Base-by-base conservation (phyloP, 2,797 vertebrate species). In the Echeneis naucrates region DNA sequence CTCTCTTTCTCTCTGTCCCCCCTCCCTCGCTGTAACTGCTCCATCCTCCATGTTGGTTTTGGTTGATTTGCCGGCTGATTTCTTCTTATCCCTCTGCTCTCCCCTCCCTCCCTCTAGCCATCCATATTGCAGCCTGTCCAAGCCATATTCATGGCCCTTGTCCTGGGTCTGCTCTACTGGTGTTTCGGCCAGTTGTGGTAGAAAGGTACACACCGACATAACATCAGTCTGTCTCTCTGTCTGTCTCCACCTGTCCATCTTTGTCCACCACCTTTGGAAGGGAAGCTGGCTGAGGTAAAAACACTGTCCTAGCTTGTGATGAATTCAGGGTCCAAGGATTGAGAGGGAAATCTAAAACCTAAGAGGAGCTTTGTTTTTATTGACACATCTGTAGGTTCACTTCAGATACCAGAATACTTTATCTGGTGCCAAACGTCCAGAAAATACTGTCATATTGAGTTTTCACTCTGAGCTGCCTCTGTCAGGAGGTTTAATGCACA, bases 151-250 rank as follows among this genome's bases (percentile, higher is more conserved):
- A 97, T 99, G 96, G 96, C 97, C 95, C 97, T 99, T 96, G 95
- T 97, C 96, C 97, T 99, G 98, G 98, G 95, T 97, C 96, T 99
- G 97, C 96, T 99, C 96, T 99, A 97, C 97, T 99, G 98, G 97
- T 99, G 97, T 97, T 98, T 96, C 96, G 95, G 96, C 96, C 97
- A 97, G 94, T 98, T 99, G 96, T 99, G 98, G 97, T 99, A 99
- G 98, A 97, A 97, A 99, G 98, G 98, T 99, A 99, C 95, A 89
- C 88, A 79, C 81, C 82, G 72, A 88, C 87, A 86, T 84, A 77
- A 83, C 89, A 79, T 83, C 77, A 68, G 75, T 81, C 68, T 69
- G 48, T 65, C 56, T 77, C 26, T 71, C 56, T 74, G 4, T 78
- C 57, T 67, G 53, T 69, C 56, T 77, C 68, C 51, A 44, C 73